Base-by-base conservation (phyloP, 2,888 invertebrate species). In the Thecocarcelia acutangulata region DNA sequence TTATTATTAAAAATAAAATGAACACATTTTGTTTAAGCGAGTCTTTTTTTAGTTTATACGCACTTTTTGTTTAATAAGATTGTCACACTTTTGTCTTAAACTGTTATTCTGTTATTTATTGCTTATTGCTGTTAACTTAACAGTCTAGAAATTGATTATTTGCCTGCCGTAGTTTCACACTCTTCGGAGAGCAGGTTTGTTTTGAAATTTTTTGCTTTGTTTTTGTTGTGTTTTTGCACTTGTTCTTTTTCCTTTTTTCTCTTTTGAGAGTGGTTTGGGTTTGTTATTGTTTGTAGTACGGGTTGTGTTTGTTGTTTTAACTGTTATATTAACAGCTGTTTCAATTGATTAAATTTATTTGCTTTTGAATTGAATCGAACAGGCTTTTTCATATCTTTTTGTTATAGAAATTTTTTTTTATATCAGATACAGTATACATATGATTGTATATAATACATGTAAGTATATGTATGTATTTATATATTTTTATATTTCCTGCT, bases 291-390 rank as follows among this genome's bases (percentile, higher is more conserved):
- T 44, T 42, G 17, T 33, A 33, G 6, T 40, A 70, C 40, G 21
- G 40, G 54, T 54, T 54, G 13, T 59, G 13, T 12, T 44, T 46
- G 46, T 54, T 54, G 37, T 54, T 28, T 15, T 58, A 42, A 33
- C 54, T 56, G 24, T 68, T 28, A 33, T 52, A 42, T 17, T 44
- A 63, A 76, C 61, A 75, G 64, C 66, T 75, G 75, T 75, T 58
- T 56, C 40, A 24, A 40, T 40, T 54, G 46, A 77, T 77, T 72
- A 69, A 54, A 58, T 46, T 78, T 80, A 77, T 33, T 80, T 68
- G 61, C 66, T 28, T 48, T 76, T 70, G 24, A 8, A 42, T 70
- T 63, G n/a, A 37, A 15, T 37, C 24, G 21, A 58, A 46, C n/a
- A 28, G 19, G 13, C 33, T 46, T 33, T 48, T 48, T 46, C 6